A percentile compares a stretch with the other conserved stretches of the same genome.
Conservation (phyloP, 2,797 vertebrate species). For the Protosalanx chinensis region DNA sequence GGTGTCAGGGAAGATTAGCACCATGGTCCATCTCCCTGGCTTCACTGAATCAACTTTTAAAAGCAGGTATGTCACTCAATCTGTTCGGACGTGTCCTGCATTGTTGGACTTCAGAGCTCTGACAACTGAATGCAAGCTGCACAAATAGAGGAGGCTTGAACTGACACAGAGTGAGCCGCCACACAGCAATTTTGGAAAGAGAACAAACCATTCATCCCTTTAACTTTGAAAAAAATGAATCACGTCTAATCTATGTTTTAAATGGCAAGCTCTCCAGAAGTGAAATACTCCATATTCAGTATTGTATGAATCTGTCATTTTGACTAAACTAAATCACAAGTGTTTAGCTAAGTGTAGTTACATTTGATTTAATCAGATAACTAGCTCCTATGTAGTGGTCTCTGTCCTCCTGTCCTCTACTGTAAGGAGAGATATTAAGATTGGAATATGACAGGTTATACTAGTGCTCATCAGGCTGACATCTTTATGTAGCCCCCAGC, state of each 20-base stretch:
- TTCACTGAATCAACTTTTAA: slow-evolving; percentile 70
- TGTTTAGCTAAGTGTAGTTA: background rate
- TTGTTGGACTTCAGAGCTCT: slow-evolving; percentile 44
- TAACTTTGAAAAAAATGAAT: background rate
- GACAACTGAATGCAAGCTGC: slow-evolving; percentile 42
- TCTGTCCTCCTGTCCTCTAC: slow-evolving; percentile 1
- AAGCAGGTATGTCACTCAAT: slow-evolving; percentile 68
- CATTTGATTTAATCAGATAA: background rate
- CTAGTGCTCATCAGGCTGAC: slow-evolving; percentile 48
- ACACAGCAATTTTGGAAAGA: slow-evolving; percentile 39
- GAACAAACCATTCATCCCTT: background rate
- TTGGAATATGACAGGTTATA: slow-evolving; percentile 53
- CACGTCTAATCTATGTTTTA: no score
- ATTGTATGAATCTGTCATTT: slow-evolving; percentile 8
- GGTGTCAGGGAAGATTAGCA: slow-evolving; percentile 70
- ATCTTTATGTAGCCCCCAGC: slow-evolving; percentile 56
- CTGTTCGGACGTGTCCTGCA: slow-evolving; percentile 65
- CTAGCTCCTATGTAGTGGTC: background rate
- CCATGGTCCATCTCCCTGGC: slow-evolving; percentile 62
- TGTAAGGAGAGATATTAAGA: slow-evolving; percentile 15
- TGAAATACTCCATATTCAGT: background rate
- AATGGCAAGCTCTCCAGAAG: no score
- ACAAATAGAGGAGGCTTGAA: slow-evolving; percentile 61
- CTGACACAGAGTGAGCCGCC: slow-evolving; percentile 46
- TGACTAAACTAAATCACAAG: background rate